phyloP scores from a whole-genome alignment of 2,113 vertebrate species.

The Sialia sialis region DNA sequence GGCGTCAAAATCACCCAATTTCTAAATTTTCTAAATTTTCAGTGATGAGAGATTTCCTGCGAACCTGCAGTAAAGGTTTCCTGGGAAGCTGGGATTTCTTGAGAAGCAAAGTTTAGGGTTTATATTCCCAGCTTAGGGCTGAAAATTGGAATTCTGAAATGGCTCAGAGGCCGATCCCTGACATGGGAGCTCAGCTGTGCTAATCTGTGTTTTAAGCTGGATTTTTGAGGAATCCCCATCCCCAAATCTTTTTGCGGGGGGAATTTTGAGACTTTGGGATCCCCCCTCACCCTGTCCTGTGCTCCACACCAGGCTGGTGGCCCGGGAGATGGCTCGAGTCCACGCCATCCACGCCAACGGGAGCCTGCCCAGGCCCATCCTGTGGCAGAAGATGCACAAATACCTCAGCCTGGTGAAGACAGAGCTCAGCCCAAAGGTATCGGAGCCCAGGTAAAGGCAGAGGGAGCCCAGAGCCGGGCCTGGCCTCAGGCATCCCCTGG shows the following conservation, averaged over 20 bases:
- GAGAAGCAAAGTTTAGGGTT: accelerated
- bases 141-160: accelerated
- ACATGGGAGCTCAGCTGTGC: accelerated
- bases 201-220: accelerated
- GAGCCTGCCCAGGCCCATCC: conserved; percentile 88
- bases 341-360: conserved; percentile 94
- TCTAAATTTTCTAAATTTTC: neutral
- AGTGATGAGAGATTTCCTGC: neutral
- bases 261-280: neutral
- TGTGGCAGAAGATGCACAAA: conserved; percentile 91
- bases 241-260: no score
- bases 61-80: neutral
- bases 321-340: conserved; percentile 92
- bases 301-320: conserved; percentile 79
- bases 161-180: neutral
- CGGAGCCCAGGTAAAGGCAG: conserved; percentile 79
- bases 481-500: conserved; percentile 2
- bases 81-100: accelerated
- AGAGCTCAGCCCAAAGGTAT: conserved; percentile 76
- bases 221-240: neutral
- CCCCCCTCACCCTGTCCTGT: neutral
- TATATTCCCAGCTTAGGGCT: neutral
- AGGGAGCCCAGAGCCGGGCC: conserved; percentile 24
- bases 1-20: accelerated
- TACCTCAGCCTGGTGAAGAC: conserved; percentile 91